Evolutionary conservation across 2,797 vertebrate genomes (phyloP).

Genomic region (Xenentodon cancila): DNA sequence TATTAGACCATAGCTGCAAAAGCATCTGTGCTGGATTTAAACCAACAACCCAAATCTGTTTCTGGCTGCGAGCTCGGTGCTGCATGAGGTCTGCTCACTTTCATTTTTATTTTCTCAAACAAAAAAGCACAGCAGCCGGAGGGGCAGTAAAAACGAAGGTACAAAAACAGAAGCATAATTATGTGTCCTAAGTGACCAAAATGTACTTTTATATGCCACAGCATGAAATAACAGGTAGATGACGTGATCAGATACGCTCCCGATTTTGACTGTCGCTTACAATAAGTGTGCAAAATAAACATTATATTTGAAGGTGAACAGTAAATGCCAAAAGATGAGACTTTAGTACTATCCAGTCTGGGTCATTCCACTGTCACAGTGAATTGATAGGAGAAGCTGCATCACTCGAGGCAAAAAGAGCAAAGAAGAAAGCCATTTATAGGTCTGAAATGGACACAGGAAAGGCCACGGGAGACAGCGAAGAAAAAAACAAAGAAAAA

Average conservation of each 20-base stretch:
- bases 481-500: slow-evolving; percentile 42
- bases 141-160: no score
- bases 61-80: slow-evolving; percentile 13
- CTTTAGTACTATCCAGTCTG: not conserved
- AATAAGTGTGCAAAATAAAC: not conserved
- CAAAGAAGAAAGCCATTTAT: slow-evolving; percentile 15
- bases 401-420: slow-evolving; percentile 18
- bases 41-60: slow-evolving; percentile 45
- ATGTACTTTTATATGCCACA: not conserved
- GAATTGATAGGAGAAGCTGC: no score
- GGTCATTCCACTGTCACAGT: no score
- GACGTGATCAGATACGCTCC: not conserved
- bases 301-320: slow-evolving; percentile 13
- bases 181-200: not conserved
- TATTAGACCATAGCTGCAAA: slow-evolving; percentile 32
- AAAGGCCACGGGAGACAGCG: slow-evolving; percentile 45
- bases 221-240: not conserved
- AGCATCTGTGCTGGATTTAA: slow-evolving; percentile 57
- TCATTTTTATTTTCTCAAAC: not conserved
- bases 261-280: no score
- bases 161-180: slow-evolving; percentile 1
- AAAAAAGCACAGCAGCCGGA: not conserved
- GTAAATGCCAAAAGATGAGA: not conserved
- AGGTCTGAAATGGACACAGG: slow-evolving; percentile 5
- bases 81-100: slow-evolving; percentile 11